A percentile compares a stretch with the other conserved stretches of the same genome.
Conservation (phyloP, 1,140 invertebrate species). For the Notospermus geniculatus region DNA sequence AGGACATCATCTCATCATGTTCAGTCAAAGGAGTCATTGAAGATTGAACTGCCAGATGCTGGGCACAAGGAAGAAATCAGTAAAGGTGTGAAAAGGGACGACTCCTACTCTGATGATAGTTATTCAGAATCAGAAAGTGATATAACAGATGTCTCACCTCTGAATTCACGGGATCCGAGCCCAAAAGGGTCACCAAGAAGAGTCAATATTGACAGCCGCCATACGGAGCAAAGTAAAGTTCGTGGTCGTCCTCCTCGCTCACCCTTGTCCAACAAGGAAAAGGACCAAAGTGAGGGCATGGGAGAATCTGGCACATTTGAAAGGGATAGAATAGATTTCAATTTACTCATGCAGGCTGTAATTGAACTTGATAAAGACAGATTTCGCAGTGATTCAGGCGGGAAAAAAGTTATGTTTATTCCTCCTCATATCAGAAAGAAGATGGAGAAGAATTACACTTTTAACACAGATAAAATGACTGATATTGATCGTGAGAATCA, state of each 20-base stretch:
- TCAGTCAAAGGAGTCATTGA: no score
- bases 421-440: constrained; percentile 25
- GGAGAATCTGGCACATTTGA: constrained; percentile 25
- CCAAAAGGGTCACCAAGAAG: constrained; percentile 9
- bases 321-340: constrained; percentile 40
- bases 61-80: neutral
- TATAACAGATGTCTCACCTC: constrained; percentile 52
- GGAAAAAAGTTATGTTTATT: constrained; percentile 44
- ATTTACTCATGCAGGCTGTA: constrained; percentile 49
- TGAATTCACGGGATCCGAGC: constrained; percentile 33
- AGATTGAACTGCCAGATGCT: neutral
- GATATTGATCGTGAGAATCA: constrained; percentile 51
- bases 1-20: no score
- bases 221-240: constrained; percentile 15
- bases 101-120: constrained; percentile 33
- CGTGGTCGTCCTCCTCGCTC: neutral
- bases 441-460: constrained; percentile 37
- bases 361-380: constrained; percentile 46
- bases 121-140: no score
- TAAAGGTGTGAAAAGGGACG: constrained; percentile 2
- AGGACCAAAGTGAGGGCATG: neutral
- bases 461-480: constrained; percentile 33
- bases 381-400: constrained; percentile 31
- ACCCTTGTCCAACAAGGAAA: neutral
- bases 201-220: constrained; percentile 9